These are phyloP conservation scores for Homarus americanus DNA, from an alignment of 1,140 invertebrate genomes.

Conservation along the genomic window DNA sequence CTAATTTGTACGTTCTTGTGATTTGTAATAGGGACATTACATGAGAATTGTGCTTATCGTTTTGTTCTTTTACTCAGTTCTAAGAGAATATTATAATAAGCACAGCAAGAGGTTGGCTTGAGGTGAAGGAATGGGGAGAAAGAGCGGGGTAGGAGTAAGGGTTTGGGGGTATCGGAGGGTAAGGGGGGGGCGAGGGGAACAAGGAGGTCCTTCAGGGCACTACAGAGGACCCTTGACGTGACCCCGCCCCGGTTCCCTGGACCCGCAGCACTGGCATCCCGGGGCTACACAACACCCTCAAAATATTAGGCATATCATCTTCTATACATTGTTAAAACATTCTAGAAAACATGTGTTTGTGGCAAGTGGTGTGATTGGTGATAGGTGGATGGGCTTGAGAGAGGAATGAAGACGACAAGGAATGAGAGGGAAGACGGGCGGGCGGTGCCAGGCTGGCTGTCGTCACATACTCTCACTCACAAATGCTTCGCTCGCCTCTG, in stretches of 20 bases:
- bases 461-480: constrained; percentile 8
- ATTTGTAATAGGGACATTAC: no score
- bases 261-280: not conserved
- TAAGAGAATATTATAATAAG: not conserved
- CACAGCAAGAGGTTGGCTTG: not conserved
- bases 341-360: no score
- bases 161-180: not conserved
- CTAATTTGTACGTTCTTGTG: not conserved
- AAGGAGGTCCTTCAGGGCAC: constrained; percentile 55
- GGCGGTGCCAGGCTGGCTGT: not conserved
- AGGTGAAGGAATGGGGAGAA: not conserved
- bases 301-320: no score
- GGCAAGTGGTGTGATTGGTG: no score
- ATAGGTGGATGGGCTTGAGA: not conserved
- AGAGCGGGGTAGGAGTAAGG: not conserved
- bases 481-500: not conserved
- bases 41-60: not conserved
- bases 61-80: no score
- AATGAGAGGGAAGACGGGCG: not conserved
- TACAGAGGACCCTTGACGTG: constrained; percentile 47
- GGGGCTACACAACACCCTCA: no score
- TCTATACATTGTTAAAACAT: no score
- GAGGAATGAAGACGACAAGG: not conserved
- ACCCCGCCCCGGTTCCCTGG: constrained; percentile 23
- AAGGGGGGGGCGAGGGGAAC: constrained; percentile 37